A percentile compares a stretch with the other conserved stretches of the same genome.
Evolutionary conservation across 2,113 vertebrate genomes (phyloP).

Genomic region (Hippocampus abdominalis): DNA sequence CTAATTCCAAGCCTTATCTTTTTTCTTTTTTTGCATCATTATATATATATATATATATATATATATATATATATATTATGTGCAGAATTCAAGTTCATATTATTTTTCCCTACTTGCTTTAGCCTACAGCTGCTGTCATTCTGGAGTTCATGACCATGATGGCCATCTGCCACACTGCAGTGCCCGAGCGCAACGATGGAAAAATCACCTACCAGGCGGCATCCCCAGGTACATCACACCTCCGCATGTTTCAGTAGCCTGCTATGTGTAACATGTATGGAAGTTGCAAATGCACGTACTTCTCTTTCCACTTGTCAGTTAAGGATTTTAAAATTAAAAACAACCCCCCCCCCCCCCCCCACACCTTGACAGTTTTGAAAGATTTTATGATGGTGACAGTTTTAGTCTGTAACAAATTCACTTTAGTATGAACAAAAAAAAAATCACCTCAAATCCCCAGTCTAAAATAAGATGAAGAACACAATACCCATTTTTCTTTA

Average conservation of each 20-base stretch:
- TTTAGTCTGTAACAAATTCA: no score
- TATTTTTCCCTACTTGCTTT: slow-evolving; percentile 24
- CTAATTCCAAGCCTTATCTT: neutral
- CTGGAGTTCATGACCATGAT: slow-evolving; percentile 99
- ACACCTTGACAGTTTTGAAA: no score
- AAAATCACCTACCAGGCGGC: slow-evolving; percentile 92
- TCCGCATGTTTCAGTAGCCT: neutral
- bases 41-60: neutral
- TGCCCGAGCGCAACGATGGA: slow-evolving; percentile 85
- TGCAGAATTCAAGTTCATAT: slow-evolving; percentile 26
- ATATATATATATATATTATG: neutral
- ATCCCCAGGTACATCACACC: slow-evolving; percentile 83
- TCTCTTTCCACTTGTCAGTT: no score
- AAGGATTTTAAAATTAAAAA: no score
- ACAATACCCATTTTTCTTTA: no score
- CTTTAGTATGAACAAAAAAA: no score
- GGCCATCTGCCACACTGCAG: slow-evolving; percentile 96
- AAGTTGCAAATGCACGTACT: neutral
- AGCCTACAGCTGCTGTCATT: slow-evolving; percentile 94
- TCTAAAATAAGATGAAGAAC: no score
- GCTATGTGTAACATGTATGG: neutral
- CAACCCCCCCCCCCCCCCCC: no score
- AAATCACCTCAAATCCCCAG: no score
- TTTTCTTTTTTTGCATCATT: neutral
- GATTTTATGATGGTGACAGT: no score